Evolutionary conservation across 2,888 invertebrate genomes (phyloP).

Genomic region (Abrostola triplasia): DNA sequence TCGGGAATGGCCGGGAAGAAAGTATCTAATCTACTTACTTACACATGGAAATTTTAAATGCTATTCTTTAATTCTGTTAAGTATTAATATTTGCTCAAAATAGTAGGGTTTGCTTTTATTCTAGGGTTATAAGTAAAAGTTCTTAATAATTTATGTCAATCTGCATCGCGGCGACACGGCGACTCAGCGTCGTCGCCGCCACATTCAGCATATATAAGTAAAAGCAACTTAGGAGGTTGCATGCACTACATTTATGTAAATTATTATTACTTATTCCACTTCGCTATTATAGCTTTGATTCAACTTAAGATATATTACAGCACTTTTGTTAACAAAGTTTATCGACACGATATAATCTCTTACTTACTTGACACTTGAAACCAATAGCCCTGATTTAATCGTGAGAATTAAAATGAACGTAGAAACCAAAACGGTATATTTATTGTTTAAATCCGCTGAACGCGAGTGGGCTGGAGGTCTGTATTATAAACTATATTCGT

Average conservation of each 20-base stretch:
- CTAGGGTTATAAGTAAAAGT: constrained; percentile 17
- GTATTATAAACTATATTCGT: constrained; percentile 44
- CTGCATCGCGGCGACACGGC: neutral
- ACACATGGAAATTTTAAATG: constrained; percentile 47
- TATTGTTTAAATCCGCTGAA: constrained; percentile 46
- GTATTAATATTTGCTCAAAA: neutral
- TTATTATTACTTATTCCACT: constrained; percentile 38
- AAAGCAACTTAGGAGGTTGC: constrained; percentile 30
- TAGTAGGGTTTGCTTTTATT: neutral
- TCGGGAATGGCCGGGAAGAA: constrained; percentile 53
- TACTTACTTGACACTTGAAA: constrained; percentile 42
- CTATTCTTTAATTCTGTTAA: constrained; percentile 4
- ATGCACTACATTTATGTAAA: constrained; percentile 41
- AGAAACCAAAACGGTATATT: constrained; percentile 34
- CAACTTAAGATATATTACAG: constrained; percentile 26
- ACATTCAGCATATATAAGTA: constrained; percentile 21
- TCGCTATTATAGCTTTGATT: constrained; percentile 33
- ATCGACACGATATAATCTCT: constrained; percentile 42
- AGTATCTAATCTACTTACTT: constrained; percentile 49
- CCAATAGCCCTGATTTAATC: constrained; percentile 35
- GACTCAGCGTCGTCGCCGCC: constrained; percentile 10
- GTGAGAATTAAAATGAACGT: constrained; percentile 44
- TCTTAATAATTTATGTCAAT: neutral
- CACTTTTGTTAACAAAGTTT: constrained; percentile 42
- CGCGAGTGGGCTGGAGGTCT: constrained; percentile 40